Percentiles rank a stretch among this genome's conserved stretches.
phyloP scores from a whole-genome alignment of 2,888 invertebrate genomes.

The Exocentrus adspersus region DNA sequence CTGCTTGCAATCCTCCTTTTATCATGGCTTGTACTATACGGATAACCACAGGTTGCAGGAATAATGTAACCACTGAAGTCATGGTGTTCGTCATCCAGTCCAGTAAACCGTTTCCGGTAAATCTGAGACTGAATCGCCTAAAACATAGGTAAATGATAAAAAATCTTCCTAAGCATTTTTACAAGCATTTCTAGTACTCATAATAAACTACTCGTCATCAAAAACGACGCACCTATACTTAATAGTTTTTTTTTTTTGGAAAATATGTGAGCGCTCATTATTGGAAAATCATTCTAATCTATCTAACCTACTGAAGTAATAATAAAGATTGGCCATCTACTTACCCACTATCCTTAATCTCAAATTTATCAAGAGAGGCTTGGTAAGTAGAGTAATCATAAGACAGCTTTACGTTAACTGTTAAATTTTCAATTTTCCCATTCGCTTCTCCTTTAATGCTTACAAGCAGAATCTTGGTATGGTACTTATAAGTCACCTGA shows the following conservation, averaged over 20 bases:
- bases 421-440: slow-evolving; percentile 30
- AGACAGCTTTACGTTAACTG: slow-evolving; percentile 17
- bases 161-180: too few species aligned
- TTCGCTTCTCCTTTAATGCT: slow-evolving; percentile 21
- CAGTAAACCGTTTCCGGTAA: slow-evolving; percentile 25
- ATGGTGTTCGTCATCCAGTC: slow-evolving; percentile 35
- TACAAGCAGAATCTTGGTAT: slow-evolving; percentile 21
- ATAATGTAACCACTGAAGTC: slow-evolving; percentile 30
- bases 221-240: too few species aligned
- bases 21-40: slow-evolving; percentile 18
- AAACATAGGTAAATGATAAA: too few species aligned
- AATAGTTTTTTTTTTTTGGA: too few species aligned
- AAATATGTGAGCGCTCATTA: too few species aligned
- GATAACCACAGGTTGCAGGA: slow-evolving; percentile 30
- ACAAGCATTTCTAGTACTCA: too few species aligned
- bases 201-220: too few species aligned
- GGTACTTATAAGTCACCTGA: slow-evolving; percentile 32
- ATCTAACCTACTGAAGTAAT: background rate
- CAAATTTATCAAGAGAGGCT: slow-evolving; percentile 25
- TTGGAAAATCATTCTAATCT: background rate
- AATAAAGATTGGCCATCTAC: too few species aligned
- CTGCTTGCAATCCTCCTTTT: slow-evolving; percentile 18
- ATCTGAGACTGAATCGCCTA: slow-evolving; percentile 26
- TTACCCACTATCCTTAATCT: slow-evolving; percentile 34
- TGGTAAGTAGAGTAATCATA: slow-evolving; percentile 25